A percentile compares a stretch with the other conserved stretches of the same genome.
phyloP scores from a whole-genome alignment of 2,888 invertebrate species.

The Rhagophthalmus giganteus region DNA sequence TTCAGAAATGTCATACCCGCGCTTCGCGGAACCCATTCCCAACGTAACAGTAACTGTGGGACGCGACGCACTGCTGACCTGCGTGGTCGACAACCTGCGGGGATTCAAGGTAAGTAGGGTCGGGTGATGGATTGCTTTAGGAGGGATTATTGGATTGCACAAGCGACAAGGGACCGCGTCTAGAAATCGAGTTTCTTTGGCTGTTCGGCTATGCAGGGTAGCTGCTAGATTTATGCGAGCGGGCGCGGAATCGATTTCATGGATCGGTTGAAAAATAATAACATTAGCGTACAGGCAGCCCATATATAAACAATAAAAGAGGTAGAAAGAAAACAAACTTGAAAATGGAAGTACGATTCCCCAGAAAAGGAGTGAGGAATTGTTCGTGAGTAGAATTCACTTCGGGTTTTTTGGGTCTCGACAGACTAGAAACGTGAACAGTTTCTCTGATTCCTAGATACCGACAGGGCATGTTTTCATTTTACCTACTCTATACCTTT shows the following conservation, averaged over 20 bases:
- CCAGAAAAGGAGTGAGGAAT: conserved; percentile 50
- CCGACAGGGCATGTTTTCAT: conserved; percentile 48
- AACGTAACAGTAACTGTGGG: conserved; percentile 90
- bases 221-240: conserved; percentile 39
- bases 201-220: conserved; percentile 35
- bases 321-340: conserved; percentile 46
- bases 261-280: conserved; percentile 50
- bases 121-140: conserved; percentile 39
- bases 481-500: conserved; percentile 41
- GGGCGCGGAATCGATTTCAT: conserved; percentile 41
- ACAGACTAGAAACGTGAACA: conserved; percentile 50
- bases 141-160: conserved; percentile 51
- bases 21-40: conserved; percentile 85
- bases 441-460: conserved; percentile 50
- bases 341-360: conserved; percentile 49
- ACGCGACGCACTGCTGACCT: conserved; percentile 82
- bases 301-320: conserved; percentile 52
- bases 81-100: conserved; percentile 86
- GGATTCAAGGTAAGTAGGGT: conserved; percentile 74
- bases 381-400: conserved; percentile 52
- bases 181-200: conserved; percentile 51
- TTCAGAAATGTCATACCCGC: conserved; percentile 63
- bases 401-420: conserved; percentile 44
- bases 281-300: conserved; percentile 49
- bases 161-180: conserved; percentile 45